Evolutionary conservation across 2,888 invertebrate species (phyloP), one percentile per base, ranked within the genome.

Genomic region (Tupiocoris notatus): DNA sequence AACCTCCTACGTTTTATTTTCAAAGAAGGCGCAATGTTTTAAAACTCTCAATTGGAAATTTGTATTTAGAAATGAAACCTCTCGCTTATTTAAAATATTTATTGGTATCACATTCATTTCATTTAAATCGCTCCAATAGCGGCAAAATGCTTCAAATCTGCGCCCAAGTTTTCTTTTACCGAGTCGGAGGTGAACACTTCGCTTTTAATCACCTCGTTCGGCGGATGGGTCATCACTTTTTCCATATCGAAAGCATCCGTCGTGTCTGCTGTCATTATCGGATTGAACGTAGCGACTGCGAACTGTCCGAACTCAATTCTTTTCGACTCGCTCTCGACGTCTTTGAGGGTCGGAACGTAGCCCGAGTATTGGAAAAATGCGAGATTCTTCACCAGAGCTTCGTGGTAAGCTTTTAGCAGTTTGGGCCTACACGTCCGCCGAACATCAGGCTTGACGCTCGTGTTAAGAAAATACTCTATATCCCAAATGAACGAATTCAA

Each of bases 401-500:
- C 16, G 12, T 61, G 62, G 21, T 73, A 73, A 7, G 73, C 39
- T 12, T 12, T 21, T 16, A 22, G 63, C 18, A 73, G 22, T 22
- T 7, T 12, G 17, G 61, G 20, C 2, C n/a, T 54, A 7, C 54
- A 1, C 9, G 17, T 18, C 16, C 73, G 62, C 21, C 62, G 24
- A 2, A 73, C 22, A 1, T 18, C 1, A 0, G 39, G 54, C 21
- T 21, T n/a, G 17, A 63, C 63, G 63, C 54, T 54, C 1, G 62
- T 62, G 62, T 62, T 9, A 20, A 73, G n/a, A n/a, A 73, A 73
- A 21, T 62, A 39, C 16, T 61, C 63, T 3, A 73, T 62, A 39
- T 73, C 73, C 25, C 39, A 54, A 21, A 73, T 39, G 73, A 73
- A 73, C 6, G 73, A 73, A 21, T 73, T 73, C 2, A 73, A 7